Percentiles rank a stretch among this genome's conserved stretches.
Conservation (phyloP, 2,113 vertebrate genomes). For the Tenebrosternarchus preto region DNA sequence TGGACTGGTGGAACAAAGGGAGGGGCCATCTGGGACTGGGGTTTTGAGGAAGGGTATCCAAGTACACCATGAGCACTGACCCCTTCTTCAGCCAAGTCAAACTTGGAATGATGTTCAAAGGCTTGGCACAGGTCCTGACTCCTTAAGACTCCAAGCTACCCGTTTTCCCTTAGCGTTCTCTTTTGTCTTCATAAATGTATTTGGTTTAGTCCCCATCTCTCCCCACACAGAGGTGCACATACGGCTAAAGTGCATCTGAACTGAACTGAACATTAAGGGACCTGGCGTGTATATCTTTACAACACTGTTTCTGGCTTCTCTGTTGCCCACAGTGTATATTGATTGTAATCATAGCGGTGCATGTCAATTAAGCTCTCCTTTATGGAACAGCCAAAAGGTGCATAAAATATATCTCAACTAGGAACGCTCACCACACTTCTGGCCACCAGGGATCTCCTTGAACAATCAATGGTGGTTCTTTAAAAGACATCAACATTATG, state of each 20-base stretch:
- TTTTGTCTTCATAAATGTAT: not conserved
- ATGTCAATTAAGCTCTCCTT: slow-evolving; percentile 41
- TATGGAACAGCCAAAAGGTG: slow-evolving; percentile 9
- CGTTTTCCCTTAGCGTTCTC: slow-evolving; percentile 20
- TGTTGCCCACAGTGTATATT: slow-evolving; percentile 26
- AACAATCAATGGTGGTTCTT: slow-evolving; percentile 43
- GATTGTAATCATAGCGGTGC: slow-evolving; percentile 42
- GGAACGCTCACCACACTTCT: not conserved
- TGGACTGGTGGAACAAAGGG: slow-evolving; percentile 49
- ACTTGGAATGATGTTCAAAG: slow-evolving; percentile 65
- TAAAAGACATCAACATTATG: slow-evolving; percentile 32
- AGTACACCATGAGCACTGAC: slow-evolving; percentile 63
- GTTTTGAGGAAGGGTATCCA: slow-evolving; percentile 59
- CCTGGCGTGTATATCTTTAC: slow-evolving; percentile 24
- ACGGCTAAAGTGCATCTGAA: slow-evolving; percentile 42
- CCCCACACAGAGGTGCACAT: slow-evolving; percentile 30
- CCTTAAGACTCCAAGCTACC: slow-evolving; percentile 44
- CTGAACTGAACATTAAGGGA: slow-evolving; percentile 30
- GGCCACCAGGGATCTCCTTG: slow-evolving; percentile 4
- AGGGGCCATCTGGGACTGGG: slow-evolving; percentile 54
- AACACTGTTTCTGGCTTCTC: not conserved
- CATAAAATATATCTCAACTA: slow-evolving; percentile 23
- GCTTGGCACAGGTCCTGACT: slow-evolving; percentile 56
- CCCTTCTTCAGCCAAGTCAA: slow-evolving; percentile 58
- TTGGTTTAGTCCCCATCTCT: slow-evolving; percentile 14